Evolutionary conservation across 2,113 vertebrate species (phyloP).

Genomic region (Cranoglanis bouderius): DNA sequence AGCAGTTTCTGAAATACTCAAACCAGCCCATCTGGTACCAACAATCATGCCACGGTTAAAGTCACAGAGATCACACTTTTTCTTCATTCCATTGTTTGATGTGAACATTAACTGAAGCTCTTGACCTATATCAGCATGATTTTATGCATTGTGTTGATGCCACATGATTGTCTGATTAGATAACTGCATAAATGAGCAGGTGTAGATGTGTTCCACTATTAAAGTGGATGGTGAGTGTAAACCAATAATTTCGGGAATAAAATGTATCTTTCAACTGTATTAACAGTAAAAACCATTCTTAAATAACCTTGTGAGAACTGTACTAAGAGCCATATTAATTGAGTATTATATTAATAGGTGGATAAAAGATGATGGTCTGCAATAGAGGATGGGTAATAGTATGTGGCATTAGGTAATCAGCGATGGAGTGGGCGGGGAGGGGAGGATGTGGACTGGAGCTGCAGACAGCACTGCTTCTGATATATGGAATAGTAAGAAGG

Average conservation of each 20-base stretch:
- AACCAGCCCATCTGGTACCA: not conserved
- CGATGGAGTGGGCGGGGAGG: conserved; percentile 56
- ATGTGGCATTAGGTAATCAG: conserved; percentile 59
- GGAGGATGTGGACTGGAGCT: conserved; percentile 54
- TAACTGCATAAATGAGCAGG: not conserved
- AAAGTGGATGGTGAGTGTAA: not conserved
- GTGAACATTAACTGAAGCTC: not conserved
- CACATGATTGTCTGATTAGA: not conserved
- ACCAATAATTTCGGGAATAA: not conserved
- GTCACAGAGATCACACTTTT: not conserved
- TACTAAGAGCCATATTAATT: not conserved
- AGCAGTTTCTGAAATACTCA: not conserved
- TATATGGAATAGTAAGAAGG: conserved; percentile 71
- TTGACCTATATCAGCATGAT: not conserved
- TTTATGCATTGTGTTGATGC: not conserved
- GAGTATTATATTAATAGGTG: not conserved
- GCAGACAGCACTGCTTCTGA: conserved; percentile 70
- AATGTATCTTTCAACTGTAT: not conserved
- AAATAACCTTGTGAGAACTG: not conserved
- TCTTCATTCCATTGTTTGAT: not conserved
- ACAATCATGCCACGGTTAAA: not conserved
- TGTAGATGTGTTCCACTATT: not conserved
- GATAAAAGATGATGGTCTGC: conserved; percentile 4
- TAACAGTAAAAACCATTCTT: not conserved
- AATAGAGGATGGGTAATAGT: conserved; percentile 21